A percentile compares a stretch with the other conserved stretches of the same genome.
Conservation (phyloP, 2,797 vertebrate species). For the Sebastes umbrosus region DNA sequence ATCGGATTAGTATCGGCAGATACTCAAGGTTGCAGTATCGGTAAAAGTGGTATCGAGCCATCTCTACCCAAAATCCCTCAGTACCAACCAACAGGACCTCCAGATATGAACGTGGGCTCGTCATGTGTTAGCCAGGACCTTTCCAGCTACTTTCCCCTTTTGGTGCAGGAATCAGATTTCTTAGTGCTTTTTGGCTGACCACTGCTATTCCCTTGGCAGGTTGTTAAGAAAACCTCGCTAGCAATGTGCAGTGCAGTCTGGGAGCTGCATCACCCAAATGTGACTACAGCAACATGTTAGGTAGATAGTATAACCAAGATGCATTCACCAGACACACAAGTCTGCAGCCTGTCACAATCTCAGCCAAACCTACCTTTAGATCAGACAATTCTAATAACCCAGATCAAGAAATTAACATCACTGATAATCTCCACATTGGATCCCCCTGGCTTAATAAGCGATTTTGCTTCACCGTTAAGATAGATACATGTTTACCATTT, state of each 20-base stretch:
- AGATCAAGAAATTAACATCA: background rate
- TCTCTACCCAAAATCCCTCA: too few species aligned
- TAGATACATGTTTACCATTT: background rate
- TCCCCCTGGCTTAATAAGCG: background rate
- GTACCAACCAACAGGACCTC: background rate
- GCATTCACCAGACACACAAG: background rate
- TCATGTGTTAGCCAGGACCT: background rate
- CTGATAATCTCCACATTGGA: background rate
- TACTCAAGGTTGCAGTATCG: too few species aligned
- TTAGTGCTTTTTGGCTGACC: slow-evolving; percentile 39
- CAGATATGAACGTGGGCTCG: background rate
- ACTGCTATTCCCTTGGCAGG: slow-evolving; percentile 38
- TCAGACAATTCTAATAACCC: background rate
- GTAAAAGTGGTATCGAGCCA: too few species aligned
- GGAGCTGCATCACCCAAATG: slow-evolving; percentile 16
- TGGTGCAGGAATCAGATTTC: slow-evolving; percentile 65
- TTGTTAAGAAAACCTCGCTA: background rate
- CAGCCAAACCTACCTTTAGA: background rate
- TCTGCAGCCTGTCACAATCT: background rate
- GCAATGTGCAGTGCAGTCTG: slow-evolving; percentile 40
- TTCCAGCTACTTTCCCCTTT: slow-evolving; percentile 27
- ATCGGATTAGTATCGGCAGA: too few species aligned
- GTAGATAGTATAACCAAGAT: background rate
- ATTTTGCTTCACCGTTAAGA: background rate
- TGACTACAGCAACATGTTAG: slow-evolving; percentile 6